Evolutionary conservation across 2,888 invertebrate species (phyloP).

Genomic region (Pegoplata infirma): DNA sequence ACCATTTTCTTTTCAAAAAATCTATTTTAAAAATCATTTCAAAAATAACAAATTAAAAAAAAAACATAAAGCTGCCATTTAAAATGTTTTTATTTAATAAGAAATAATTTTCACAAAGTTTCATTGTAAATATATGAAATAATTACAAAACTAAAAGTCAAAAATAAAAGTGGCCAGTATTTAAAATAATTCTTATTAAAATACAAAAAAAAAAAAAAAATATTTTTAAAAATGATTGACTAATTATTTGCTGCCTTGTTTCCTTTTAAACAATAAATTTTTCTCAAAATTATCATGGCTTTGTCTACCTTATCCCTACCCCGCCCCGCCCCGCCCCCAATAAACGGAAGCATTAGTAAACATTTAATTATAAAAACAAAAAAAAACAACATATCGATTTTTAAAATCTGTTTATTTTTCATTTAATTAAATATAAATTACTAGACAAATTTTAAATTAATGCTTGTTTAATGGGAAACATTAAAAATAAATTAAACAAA

Average conservation of each 20-base stretch:
- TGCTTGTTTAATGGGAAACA: constrained; percentile 45
- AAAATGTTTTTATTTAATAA: constrained; percentile 35
- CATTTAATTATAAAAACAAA: constrained; percentile 42
- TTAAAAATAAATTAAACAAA: constrained; percentile 11
- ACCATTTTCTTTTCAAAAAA: background rate
- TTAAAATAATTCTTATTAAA: constrained; percentile 12
- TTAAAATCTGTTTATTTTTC: constrained; percentile 51
- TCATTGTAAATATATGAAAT: constrained; percentile 48
- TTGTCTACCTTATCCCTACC: background rate
- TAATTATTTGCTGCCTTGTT: background rate
- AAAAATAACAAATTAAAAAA: constrained; percentile 16
- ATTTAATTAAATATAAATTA: constrained; percentile 48
- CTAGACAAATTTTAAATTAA: constrained; percentile 29
- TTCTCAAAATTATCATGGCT: background rate
- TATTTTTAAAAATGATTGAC: background rate
- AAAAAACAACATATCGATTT: constrained; percentile 65
- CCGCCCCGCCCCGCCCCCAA: background rate
- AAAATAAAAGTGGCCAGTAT: constrained; percentile 18
- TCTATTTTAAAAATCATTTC: background rate
- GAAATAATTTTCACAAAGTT: constrained; percentile 28
- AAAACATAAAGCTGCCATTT: constrained; percentile 60
- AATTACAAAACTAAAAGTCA: constrained; percentile 1
- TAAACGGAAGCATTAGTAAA: constrained; percentile 33
- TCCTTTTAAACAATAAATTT: constrained; percentile 3
- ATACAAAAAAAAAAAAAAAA: no score